phyloP scores from a whole-genome alignment of 2,888 invertebrate species.

The Drosophila cracens region DNA sequence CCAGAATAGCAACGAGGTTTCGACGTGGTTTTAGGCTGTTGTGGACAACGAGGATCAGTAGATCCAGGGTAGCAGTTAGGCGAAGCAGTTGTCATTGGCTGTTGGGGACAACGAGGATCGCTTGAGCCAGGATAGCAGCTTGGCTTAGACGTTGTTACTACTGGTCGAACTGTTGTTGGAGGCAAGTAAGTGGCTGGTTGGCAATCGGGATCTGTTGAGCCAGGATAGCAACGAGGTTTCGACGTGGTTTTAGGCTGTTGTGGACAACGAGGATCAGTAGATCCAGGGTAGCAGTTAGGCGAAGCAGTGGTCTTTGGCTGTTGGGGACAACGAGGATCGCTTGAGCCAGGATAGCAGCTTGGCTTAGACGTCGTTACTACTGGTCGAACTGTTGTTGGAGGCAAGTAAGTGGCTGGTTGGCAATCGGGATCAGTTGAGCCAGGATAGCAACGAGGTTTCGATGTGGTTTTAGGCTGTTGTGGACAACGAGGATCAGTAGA shows the following conservation, averaged over 20 bases:
- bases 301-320: slow-evolving; percentile 18
- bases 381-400: slow-evolving; percentile 11
- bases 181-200: slow-evolving; percentile 5
- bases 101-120: slow-evolving; percentile 69
- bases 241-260: slow-evolving; percentile 7
- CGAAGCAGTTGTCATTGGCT: slow-evolving; percentile 18
- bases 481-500: not conserved
- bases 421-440: slow-evolving; percentile 63
- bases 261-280: not conserved
- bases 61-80: slow-evolving; percentile 72
- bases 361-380: not conserved
- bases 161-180: not conserved
- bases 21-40: slow-evolving; percentile 11
- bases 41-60: slow-evolving; percentile 71
- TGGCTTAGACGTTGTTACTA: not conserved
- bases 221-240: slow-evolving; percentile 48
- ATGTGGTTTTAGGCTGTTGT: slow-evolving; percentile 3
- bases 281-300: slow-evolving; percentile 27
- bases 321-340: slow-evolving; percentile 37
- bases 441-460: slow-evolving; percentile 31
- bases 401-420: slow-evolving; percentile 27
- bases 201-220: slow-evolving; percentile 49
- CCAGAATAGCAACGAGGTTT: slow-evolving; percentile 39
- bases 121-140: slow-evolving; percentile 27
- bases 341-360: slow-evolving; percentile 14